Evolutionary conservation across 1,140 invertebrate species (phyloP).

Genomic region (Cardiocondyla obscurior): DNA sequence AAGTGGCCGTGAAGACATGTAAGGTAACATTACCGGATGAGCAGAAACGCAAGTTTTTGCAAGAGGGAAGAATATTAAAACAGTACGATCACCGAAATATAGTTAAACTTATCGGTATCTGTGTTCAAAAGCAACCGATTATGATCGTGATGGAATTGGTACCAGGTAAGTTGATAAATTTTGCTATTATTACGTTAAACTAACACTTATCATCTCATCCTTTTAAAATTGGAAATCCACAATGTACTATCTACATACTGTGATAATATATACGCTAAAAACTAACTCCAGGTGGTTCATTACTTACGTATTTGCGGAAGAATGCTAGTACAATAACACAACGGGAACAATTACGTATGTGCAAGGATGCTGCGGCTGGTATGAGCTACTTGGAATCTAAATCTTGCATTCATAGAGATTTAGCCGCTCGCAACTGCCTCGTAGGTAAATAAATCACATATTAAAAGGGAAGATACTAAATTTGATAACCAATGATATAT

Average conservation of each 20-base stretch:
- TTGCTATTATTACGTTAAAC: background rate
- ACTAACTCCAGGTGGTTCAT: conserved; percentile 90
- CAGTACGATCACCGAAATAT: conserved; percentile 99
- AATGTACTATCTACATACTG: background rate
- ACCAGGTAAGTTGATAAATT: conserved; percentile 86
- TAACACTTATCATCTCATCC: conserved; percentile 3
- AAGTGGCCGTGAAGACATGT: conserved; percentile 98
- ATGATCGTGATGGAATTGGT: conserved; percentile 99
- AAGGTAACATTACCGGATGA: conserved; percentile 96
- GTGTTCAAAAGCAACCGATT: conserved; percentile 98
- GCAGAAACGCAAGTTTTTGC: conserved; percentile 97
- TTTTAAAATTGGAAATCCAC: background rate
- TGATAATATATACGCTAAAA: conserved; percentile 3
- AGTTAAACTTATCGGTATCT: conserved; percentile 98
- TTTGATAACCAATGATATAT: background rate
- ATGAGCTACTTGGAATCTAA: conserved; percentile 98
- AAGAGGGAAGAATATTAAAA: conserved; percentile 97
- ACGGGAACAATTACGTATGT: conserved; percentile 94
- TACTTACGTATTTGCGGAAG: conserved; percentile 94
- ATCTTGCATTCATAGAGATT: conserved; percentile 98
- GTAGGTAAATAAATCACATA: conserved; percentile 86
- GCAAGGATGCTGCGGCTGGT: conserved; percentile 95
- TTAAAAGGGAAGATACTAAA: background rate
- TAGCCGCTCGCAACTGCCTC: conserved; percentile 97
- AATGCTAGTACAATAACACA: conserved; percentile 88